These are phyloP conservation scores for Megaceryle torquata DNA, from an alignment of 2,113 vertebrate species.

Conservation along the genomic window DNA sequence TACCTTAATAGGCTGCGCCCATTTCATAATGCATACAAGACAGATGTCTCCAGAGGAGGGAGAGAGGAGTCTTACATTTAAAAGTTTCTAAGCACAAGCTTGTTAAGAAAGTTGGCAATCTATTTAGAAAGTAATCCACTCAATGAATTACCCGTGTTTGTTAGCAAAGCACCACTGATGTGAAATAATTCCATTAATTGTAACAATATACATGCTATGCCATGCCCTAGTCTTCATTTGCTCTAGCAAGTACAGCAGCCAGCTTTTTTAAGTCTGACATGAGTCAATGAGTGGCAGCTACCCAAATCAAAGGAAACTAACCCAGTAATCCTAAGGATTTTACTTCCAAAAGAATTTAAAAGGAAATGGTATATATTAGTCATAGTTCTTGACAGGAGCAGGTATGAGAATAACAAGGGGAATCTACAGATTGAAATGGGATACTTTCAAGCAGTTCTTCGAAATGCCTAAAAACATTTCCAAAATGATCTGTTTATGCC, in stretches of 20 bases:
- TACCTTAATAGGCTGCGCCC: constrained; percentile 63
- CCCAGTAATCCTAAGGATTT: not conserved
- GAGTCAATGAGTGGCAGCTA: not conserved
- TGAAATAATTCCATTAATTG: not conserved
- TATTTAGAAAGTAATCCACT: constrained; percentile 10
- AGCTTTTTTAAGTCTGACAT: not conserved
- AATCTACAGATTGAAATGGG: not conserved
- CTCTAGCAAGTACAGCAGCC: not conserved
- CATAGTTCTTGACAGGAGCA: not conserved
- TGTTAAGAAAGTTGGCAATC: constrained; percentile 6
- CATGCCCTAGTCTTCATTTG: not conserved
- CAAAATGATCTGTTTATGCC: not conserved
- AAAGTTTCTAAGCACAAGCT: constrained; percentile 28
- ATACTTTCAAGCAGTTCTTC: not conserved
- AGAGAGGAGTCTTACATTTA: not conserved
- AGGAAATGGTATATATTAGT: not conserved
- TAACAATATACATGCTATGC: not conserved
- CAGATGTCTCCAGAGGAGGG: constrained; percentile 23
- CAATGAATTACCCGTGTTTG: not conserved
- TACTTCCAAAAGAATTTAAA: constrained; percentile 2
- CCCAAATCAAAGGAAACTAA: constrained; percentile 14
- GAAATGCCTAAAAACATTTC: not conserved
- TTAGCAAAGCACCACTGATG: not conserved
- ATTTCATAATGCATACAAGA: constrained; percentile 60
- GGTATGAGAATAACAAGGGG: not conserved